phyloP scores from a whole-genome alignment of 23 tunicate genomes.

The Halocynthia roretzi region DNA sequence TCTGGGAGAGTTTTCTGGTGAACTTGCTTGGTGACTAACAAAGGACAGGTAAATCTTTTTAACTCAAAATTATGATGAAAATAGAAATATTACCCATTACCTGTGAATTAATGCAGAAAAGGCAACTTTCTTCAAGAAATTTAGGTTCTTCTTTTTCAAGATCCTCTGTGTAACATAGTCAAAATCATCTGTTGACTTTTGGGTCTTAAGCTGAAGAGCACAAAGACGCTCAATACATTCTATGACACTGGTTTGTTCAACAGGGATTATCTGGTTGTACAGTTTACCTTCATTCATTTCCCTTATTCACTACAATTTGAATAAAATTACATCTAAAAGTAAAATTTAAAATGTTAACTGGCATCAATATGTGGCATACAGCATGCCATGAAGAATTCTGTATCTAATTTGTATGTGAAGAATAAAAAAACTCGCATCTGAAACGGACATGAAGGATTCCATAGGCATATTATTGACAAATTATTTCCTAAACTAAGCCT shows the following conservation, averaged over 20 bases:
- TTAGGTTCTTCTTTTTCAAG: neutral
- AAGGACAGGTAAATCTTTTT: neutral
- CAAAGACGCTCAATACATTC: constrained; percentile 1
- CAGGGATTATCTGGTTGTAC: neutral
- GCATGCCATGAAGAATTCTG: neutral
- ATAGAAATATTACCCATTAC: constrained; percentile 3
- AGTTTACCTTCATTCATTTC: neutral
- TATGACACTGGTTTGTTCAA: neutral
- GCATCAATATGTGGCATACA: neutral
- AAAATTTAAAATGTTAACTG: no score
- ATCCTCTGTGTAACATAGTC: neutral
- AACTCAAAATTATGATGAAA: neutral
- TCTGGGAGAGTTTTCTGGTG: neutral
- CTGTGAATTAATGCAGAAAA: constrained; percentile 36
- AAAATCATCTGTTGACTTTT: neutral
- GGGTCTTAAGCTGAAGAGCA: neutral
- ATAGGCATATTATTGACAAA: neutral
- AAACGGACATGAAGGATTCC: no score
- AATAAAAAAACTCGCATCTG: no score
- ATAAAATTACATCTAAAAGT: no score
- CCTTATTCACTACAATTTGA: no score
- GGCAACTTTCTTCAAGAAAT: constrained; percentile 29
- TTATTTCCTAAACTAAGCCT: neutral
- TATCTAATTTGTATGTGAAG: no score
- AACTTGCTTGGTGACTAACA: neutral